Evolutionary conservation across 2,113 vertebrate genomes (phyloP), one percentile per base, ranked within the genome.

Genomic region (Pteropus alecto): DNA sequence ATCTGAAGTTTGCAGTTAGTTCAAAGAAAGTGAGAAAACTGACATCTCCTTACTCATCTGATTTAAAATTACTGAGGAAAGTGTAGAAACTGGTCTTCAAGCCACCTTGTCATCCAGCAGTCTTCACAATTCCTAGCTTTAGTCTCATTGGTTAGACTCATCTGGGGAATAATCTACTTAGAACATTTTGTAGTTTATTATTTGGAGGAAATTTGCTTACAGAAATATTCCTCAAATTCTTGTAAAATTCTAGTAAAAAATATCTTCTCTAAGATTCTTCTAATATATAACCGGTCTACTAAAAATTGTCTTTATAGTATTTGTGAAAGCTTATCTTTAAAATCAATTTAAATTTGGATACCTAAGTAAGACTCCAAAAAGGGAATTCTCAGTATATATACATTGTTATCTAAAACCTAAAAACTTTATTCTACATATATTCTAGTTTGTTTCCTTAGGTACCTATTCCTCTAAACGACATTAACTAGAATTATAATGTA

Each of bases 251-350:
- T 84, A 87, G 3, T 6, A 71, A 88, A 93, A 81, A n/a, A 5
- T 61, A 18, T 43, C 21, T 54, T 89, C 19, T 68, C 38, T 38
- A 86, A 77, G 24, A 79, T 56, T 92, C 73, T 93, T 71, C 28
- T 81, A 78, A 68, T 33, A 79, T n/a, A 56, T 41, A 84, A 82
- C 65, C 4, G 33, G 10, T 68, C 85, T 60, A 56, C 41, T 81
- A 86, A 86, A 86, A 65, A 71, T 2, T 81, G 14, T 51, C 61
- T 92, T 89, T 67, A n/a, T 2, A 85, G 43, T 51, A 82, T 43
- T 46, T 95, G 35, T 68, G 58, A 87, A 73, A 70, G 7, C 54
- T 81, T 77, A 84, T 70, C 93, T 96, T 93, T 60, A 93, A 82
- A 77, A 63, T 41, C 24, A 85, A 46, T 43, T 78, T 87, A 82